These are phyloP conservation scores for Esox masquinongy DNA, from an alignment of 2,797 vertebrate genomes.

Conservation along the genomic window DNA sequence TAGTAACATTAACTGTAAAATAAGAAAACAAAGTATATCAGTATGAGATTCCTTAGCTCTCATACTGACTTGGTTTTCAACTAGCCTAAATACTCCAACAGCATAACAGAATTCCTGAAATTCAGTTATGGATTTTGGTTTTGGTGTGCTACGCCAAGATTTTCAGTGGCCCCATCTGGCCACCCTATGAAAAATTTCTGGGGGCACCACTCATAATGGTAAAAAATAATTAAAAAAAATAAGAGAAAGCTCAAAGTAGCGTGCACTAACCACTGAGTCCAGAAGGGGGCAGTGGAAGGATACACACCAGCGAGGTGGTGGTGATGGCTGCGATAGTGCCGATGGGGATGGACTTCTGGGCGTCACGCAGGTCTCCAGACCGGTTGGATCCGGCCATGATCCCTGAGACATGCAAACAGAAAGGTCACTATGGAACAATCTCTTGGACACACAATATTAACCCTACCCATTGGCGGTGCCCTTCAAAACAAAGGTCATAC, in stretches of 20 bases:
- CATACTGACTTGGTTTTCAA: no score
- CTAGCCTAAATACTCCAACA: no score
- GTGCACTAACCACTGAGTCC: background rate
- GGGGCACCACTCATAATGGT: no score
- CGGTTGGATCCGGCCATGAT: conserved; percentile 99
- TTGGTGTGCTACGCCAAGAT: no score
- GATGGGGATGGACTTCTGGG: conserved; percentile 96
- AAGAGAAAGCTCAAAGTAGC: background rate
- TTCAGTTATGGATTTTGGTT: no score
- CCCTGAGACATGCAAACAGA: conserved; percentile 69
- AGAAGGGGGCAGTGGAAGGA: conserved; percentile 72
- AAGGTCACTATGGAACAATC: background rate
- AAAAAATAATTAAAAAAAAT: background rate
- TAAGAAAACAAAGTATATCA: no score
- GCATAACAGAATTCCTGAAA: no score
- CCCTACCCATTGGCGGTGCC: background rate
- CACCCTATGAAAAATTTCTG: no score
- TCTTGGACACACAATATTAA: background rate
- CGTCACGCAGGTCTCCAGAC: conserved; percentile 93
- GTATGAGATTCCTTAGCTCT: no score
- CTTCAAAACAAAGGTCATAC: background rate
- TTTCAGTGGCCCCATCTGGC: no score
- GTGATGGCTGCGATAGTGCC: conserved; percentile 96
- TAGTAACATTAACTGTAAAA: no score
- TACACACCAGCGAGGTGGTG: conserved; percentile 96